Conservation (phyloP, 1,140 invertebrate genomes). For the Frieseomelitta varia region DNA sequence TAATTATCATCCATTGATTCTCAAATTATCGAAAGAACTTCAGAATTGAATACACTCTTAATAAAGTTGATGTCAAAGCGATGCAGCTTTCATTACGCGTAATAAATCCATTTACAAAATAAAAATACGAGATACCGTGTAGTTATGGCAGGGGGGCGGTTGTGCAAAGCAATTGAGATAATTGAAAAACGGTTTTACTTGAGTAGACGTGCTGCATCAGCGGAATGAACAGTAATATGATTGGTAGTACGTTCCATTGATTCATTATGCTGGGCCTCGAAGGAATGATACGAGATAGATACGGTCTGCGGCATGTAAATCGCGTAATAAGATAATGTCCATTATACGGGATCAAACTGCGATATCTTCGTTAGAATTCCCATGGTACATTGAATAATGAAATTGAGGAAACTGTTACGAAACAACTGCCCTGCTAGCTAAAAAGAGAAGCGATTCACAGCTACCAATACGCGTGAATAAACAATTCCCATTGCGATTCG, state of each 20-base stretch:
- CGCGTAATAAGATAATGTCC: not conserved
- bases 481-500: not conserved
- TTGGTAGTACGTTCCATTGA: conserved; percentile 5
- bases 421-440: not conserved
- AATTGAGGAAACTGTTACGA: not conserved
- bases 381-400: not conserved
- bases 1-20: not conserved
- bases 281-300: not conserved
- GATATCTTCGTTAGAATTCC: not conserved
- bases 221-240: not conserved
- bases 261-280: not conserved
- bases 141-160: no score
- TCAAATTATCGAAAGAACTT: not conserved
- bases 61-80: not conserved
- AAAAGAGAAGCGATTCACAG: not conserved
- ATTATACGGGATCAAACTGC: not conserved
- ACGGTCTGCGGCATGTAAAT: not conserved
- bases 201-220: not conserved
- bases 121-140: not conserved
- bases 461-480: not conserved
- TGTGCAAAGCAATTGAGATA: no score
- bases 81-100: not conserved
- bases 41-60: not conserved
- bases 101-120: not conserved
- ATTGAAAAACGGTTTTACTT: conserved; percentile 1